Percentiles rank a stretch among this genome's conserved stretches.
Evolutionary conservation across 2,113 vertebrate genomes (phyloP).

Genomic region (Platanista minor): DNA sequence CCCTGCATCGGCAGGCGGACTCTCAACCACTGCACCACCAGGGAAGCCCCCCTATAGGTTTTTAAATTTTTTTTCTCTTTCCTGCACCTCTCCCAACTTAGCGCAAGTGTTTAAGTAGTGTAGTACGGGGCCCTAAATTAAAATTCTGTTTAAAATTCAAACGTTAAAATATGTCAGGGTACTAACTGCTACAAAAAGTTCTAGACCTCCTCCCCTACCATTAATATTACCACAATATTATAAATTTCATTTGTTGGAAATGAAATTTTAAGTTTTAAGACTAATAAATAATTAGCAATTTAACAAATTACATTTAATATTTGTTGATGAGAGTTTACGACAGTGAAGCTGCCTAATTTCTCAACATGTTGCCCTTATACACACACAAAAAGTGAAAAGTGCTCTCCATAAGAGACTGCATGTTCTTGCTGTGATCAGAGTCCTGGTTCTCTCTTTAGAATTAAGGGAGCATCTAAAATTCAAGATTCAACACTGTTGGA

Average conservation of each 20-base stretch:
- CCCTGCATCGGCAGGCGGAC: too few relatives aligned
- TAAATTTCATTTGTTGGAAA: neutral
- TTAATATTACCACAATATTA: neutral
- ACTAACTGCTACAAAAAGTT: neutral
- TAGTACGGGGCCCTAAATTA: neutral
- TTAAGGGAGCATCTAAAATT: neutral
- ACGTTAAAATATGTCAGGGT: neutral
- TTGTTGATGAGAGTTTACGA: neutral
- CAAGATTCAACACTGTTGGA: neutral
- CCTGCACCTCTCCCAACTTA: neutral
- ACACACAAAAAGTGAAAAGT: neutral
- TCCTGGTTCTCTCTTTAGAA: neutral
- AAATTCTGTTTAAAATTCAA: neutral
- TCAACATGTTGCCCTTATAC: neutral
- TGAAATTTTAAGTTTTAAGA: neutral
- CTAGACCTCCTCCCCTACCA: neutral
- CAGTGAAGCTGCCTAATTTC: neutral
- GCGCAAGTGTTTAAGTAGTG: neutral
- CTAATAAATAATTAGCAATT: neutral
- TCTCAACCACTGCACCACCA: too few relatives aligned
- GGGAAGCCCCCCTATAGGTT: neutral
- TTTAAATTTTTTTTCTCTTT: neutral
- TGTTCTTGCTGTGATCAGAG: neutral
- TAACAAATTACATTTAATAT: neutral
- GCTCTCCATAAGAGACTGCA: neutral